A percentile compares a stretch with the other conserved stretches of the same genome.
Conservation (phyloP, 1,140 invertebrate genomes). For the Venturia canescens region DNA sequence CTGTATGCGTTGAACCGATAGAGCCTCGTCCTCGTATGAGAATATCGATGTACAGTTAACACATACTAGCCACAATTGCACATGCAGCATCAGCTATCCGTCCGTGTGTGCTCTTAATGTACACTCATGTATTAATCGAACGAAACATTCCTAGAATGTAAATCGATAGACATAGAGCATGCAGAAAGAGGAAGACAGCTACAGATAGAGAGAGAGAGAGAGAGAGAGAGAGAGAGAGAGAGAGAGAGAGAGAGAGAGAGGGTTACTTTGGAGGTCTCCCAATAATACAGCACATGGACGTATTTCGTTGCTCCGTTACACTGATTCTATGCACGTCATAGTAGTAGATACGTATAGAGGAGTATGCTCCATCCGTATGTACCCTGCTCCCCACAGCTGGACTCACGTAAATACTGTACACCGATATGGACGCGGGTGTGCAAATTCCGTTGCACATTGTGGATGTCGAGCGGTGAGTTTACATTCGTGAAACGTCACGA, state of each 20-base stretch:
- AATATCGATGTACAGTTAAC: not conserved
- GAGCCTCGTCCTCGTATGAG: slow-evolving; percentile 29
- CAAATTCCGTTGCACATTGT: slow-evolving; percentile 17
- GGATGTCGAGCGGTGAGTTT: slow-evolving; percentile 27
- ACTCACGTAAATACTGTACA: slow-evolving; percentile 13
- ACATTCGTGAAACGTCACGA: slow-evolving; percentile 36
- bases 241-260: not conserved
- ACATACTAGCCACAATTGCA: not conserved
- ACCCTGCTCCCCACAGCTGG: not conserved
- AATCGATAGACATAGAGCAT: slow-evolving; percentile 54
- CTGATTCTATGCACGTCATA: slow-evolving; percentile 28
- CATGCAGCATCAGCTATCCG: no score
- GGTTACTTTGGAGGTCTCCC: slow-evolving; percentile 10
- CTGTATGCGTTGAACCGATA: not conserved
- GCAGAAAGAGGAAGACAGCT: not conserved
- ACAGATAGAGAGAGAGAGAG: not conserved
- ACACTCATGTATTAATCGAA: slow-evolving; percentile 47
- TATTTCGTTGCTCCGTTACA: slow-evolving; percentile 3
- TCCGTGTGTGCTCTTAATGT: not conserved
- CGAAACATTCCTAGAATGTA: slow-evolving; percentile 53
- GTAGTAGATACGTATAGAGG: slow-evolving; percentile 18
- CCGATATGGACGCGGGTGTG: not conserved
- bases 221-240: not conserved
- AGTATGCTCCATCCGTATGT: slow-evolving; percentile 21
- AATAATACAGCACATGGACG: slow-evolving; percentile 32